A percentile compares a stretch with the other conserved stretches of the same genome.
phyloP scores from a whole-genome alignment of 2,113 vertebrate genomes.

The Cyanoramphus novaezelandiae region DNA sequence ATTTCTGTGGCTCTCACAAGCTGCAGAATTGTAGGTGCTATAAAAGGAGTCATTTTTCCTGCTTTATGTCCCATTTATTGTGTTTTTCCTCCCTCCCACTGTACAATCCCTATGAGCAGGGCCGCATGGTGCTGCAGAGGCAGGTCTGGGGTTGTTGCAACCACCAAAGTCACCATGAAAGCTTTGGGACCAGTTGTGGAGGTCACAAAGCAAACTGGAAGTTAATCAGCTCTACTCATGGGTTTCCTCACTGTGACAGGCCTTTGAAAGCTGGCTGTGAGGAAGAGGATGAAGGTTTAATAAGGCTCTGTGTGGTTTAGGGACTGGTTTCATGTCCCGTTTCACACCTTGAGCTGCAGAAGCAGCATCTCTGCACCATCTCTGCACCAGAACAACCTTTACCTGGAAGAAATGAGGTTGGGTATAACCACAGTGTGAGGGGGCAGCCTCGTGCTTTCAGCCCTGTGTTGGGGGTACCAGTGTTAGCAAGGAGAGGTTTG shows the following conservation, averaged over 20 bases:
- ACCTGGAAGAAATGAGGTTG: accelerated
- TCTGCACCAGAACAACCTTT: background rate
- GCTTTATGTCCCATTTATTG: background rate
- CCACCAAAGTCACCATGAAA: accelerated
- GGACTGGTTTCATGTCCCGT: background rate
- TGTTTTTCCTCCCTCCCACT: background rate
- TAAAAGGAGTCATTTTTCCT: background rate
- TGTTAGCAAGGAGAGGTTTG: background rate
- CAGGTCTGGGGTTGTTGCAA: background rate
- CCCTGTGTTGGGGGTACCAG: background rate
- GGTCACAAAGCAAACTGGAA: accelerated
- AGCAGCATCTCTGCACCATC: background rate
- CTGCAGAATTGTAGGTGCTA: background rate
- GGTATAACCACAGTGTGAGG: background rate
- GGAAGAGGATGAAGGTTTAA: background rate
- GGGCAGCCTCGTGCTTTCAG: background rate
- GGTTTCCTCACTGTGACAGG: accelerated
- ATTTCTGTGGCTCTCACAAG: background rate
- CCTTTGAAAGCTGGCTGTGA: too few relatives aligned
- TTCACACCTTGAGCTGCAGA: background rate
- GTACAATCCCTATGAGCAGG: background rate
- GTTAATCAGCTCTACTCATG: background rate
- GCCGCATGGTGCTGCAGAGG: accelerated
- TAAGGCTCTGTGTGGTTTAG: accelerated
- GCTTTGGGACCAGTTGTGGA: background rate